Conservation (phyloP, 53 echinoderm and acorn worm genomes). For the Astropecten irregularis region DNA sequence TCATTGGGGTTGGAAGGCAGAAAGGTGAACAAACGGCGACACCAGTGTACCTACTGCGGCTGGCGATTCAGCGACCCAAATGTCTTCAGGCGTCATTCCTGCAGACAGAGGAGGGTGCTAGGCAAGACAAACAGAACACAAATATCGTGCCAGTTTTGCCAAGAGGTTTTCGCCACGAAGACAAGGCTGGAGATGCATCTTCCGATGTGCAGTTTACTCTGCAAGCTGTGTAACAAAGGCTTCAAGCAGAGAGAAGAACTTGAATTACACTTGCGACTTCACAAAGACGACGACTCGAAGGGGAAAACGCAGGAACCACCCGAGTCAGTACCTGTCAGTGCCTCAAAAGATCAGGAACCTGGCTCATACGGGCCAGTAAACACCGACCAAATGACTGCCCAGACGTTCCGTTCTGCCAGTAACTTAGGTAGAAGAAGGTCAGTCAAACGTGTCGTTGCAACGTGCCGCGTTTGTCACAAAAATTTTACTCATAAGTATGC, state of each 20-base stretch:
- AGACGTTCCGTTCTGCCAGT: not conserved
- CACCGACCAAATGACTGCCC: not conserved
- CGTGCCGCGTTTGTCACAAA: conserved; percentile 32
- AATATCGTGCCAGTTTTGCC: conserved; percentile 6
- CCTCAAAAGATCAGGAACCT: no score
- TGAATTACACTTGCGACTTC: not conserved
- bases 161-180: conserved; percentile 7
- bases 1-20: not conserved
- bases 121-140: not conserved
- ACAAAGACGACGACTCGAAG: no score
- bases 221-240: conserved; percentile 5
- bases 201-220: not conserved
- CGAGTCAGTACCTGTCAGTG: no score
- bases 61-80: conserved; percentile 5
- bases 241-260: conserved; percentile 15
- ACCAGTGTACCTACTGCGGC: conserved; percentile 8
- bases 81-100: conserved; percentile 17
- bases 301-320: no score
- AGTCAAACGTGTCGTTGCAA: not conserved
- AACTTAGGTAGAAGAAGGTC: not conserved
- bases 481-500: conserved; percentile 40
- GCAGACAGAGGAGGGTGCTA: not conserved
- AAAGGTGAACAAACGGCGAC: not conserved
- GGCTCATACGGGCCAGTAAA: no score
- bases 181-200: conserved; percentile 10